phyloP scores from a whole-genome alignment of 2,113 vertebrate species.

The Corythaixoides concolor region DNA sequence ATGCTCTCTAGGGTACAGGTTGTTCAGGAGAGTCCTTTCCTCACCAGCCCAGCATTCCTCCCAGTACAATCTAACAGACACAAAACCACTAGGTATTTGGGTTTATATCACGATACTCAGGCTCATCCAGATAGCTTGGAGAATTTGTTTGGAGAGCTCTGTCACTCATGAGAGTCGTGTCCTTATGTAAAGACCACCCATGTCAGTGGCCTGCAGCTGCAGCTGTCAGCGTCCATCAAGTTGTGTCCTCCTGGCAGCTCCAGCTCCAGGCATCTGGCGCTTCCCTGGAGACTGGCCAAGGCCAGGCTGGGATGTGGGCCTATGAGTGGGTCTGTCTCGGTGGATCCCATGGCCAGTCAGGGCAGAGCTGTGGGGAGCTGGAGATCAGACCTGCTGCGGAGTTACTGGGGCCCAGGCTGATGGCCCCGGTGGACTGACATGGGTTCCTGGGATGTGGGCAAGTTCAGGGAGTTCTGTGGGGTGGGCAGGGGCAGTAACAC shows the following conservation, averaged over 20 bases:
- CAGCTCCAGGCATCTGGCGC: rapidly evolving
- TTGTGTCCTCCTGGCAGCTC: not conserved
- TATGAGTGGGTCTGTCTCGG: rapidly evolving
- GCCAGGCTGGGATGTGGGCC: not conserved
- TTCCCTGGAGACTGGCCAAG: not conserved
- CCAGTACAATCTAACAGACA: not conserved
- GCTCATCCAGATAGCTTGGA: not conserved
- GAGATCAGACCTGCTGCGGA: rapidly evolving
- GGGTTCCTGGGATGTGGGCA: not conserved
- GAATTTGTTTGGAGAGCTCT: not conserved
- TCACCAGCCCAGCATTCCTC: not conserved
- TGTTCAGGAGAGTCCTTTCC: not conserved
- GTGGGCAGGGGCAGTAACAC: rapidly evolving
- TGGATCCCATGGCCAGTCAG: not conserved
- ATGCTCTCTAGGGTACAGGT: not conserved
- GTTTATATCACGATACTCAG: not conserved
- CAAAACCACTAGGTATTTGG: not conserved
- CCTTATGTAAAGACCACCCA: not conserved
- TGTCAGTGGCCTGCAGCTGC: not conserved
- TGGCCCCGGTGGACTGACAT: rapidly evolving
- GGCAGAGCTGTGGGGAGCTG: not conserved
- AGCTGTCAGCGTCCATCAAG: rapidly evolving
- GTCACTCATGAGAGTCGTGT: rapidly evolving
- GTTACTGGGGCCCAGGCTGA: not conserved
- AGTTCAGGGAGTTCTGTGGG: rapidly evolving